Percentiles rank a stretch among this genome's conserved stretches.
Evolutionary conservation across 2,113 vertebrate species (phyloP).

Genomic region (Antechinus flavipes): DNA sequence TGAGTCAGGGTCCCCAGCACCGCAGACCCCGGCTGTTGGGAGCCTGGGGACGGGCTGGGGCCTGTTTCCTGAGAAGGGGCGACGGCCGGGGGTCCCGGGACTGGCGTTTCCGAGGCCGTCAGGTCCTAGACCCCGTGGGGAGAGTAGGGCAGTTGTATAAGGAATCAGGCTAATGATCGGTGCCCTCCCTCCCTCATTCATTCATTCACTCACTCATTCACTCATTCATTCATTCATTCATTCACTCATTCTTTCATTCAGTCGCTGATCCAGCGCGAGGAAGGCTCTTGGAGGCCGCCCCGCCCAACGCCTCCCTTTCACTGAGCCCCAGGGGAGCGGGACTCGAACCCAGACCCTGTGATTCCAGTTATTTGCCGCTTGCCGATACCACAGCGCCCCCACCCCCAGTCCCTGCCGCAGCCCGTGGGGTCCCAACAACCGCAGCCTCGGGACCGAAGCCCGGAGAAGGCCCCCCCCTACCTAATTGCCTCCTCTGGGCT

Average conservation of each 20-base stretch:
- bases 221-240: too few relatives aligned
- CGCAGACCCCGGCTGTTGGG: not conserved
- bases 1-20: not conserved
- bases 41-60: not conserved
- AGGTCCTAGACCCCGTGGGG: too few relatives aligned
- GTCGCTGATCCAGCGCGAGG: not conserved
- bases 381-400: not conserved
- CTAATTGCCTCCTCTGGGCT: conserved; percentile 48
- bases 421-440: not conserved
- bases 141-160: not conserved
- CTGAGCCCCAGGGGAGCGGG: not conserved
- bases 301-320: not conserved
- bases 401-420: not conserved
- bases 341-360: not conserved
- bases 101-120: not conserved
- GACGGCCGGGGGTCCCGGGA: not conserved
- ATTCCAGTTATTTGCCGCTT: not conserved
- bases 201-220: not conserved
- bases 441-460: not conserved
- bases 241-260: not conserved
- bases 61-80: not conserved
- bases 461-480: not conserved
- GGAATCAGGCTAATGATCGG: not conserved
- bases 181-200: not conserved
- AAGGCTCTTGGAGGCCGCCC: not conserved